A percentile compares a stretch with the other conserved stretches of the same genome.
phyloP scores from a whole-genome alignment of 2,113 vertebrate species.

The Turdus rufiventris region DNA sequence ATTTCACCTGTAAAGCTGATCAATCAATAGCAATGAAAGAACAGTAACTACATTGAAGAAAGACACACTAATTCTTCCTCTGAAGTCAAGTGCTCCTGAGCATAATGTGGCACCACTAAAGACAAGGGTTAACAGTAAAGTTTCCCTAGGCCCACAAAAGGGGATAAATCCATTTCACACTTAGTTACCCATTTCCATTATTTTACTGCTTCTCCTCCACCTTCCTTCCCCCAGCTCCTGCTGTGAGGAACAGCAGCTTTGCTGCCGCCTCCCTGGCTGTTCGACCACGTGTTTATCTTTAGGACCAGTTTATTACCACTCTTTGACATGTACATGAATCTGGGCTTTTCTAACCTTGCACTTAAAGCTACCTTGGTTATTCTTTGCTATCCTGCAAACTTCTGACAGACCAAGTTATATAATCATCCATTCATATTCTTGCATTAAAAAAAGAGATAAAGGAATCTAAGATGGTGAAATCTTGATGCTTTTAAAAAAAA shows the following conservation, averaged over 20 bases:
- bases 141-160: neutral
- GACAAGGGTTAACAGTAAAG: neutral
- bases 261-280: neutral
- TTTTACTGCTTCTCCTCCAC: neutral
- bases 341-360: neutral
- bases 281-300: neutral
- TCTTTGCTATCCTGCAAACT: neutral
- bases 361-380: neutral
- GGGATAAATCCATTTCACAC: neutral
- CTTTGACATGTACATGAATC: fast-evolving
- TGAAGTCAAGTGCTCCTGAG: neutral
- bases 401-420: neutral
- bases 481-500: neutral
- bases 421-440: neutral
- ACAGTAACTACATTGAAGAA: neutral
- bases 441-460: neutral
- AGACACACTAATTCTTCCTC: neutral
- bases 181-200: neutral
- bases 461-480: neutral
- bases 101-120: neutral
- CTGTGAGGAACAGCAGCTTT: neutral
- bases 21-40: neutral
- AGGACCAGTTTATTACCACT: neutral
- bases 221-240: neutral
- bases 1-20: neutral